Evolutionary conservation across 1,140 invertebrate species (phyloP).

Genomic region (Habropoda laboriosa): DNA sequence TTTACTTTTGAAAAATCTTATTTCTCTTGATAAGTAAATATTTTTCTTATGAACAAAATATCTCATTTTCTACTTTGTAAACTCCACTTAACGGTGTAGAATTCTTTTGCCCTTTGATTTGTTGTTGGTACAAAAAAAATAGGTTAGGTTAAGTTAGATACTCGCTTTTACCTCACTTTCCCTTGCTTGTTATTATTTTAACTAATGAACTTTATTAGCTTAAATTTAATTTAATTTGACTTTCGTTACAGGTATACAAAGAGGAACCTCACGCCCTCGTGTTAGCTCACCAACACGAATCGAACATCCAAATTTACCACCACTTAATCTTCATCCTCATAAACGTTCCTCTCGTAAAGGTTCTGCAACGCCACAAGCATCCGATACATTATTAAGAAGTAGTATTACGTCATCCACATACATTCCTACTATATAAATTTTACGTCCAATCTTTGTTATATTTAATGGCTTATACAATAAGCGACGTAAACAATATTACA

Average conservation of each 20-base stretch:
- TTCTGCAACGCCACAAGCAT: slow-evolving; percentile 83
- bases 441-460: not conserved
- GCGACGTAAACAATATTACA: slow-evolving; percentile 19
- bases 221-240: not conserved
- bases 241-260: slow-evolving; percentile 63
- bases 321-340: slow-evolving; percentile 87
- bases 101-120: too few relatives aligned
- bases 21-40: too few relatives aligned
- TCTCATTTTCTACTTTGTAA: too few relatives aligned
- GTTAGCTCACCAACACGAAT: slow-evolving; percentile 91
- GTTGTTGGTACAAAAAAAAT: too few relatives aligned
- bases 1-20: too few relatives aligned
- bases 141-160: too few relatives aligned
- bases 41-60: too few relatives aligned
- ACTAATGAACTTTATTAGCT: not conserved
- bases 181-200: not conserved
- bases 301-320: slow-evolving; percentile 90
- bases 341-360: slow-evolving; percentile 81
- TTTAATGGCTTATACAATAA: slow-evolving; percentile 21
- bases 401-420: slow-evolving; percentile 75
- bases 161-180: too few relatives aligned
- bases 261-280: slow-evolving; percentile 79
- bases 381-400: slow-evolving; percentile 82
- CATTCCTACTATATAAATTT: slow-evolving; percentile 76
- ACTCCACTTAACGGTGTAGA: too few relatives aligned